phyloP scores from a whole-genome alignment of 2,888 invertebrate genomes.

The Apocheima hispidaria region DNA sequence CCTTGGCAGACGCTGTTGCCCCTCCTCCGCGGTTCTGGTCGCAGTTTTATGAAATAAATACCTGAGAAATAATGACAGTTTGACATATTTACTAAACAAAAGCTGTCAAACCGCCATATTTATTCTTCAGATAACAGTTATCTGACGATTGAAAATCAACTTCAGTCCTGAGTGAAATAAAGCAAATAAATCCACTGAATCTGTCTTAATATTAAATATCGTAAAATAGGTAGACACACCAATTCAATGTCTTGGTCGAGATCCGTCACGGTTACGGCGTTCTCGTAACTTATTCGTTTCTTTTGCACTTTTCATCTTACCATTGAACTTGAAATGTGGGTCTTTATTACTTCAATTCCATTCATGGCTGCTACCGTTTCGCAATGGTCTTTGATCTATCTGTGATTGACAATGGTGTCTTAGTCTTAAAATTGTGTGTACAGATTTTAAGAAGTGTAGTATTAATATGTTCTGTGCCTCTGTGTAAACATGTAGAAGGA shows the following conservation, averaged over 20 bases:
- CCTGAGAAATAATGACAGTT: too few relatives aligned
- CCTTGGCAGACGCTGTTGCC: too few relatives aligned
- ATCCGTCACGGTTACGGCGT: conserved; percentile 45
- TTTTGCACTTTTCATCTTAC: conserved; percentile 27
- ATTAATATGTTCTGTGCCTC: too few relatives aligned
- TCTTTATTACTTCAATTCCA: conserved; percentile 20
- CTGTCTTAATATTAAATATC: not conserved
- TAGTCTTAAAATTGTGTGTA: not conserved
- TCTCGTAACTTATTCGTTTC: conserved; percentile 17
- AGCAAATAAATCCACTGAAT: not conserved
- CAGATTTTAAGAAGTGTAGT: not conserved
- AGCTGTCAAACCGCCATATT: too few relatives aligned
- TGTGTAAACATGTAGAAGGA: too few relatives aligned
- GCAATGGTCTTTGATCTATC: not conserved
- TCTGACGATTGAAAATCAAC: too few relatives aligned
- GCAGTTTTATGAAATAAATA: too few relatives aligned
- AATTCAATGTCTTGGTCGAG: conserved; percentile 49
- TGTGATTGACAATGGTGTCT: conserved; percentile 1
- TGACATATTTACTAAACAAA: too few relatives aligned
- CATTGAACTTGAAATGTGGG: conserved; percentile 48
- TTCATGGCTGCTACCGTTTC: conserved; percentile 12
- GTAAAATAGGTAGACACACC: not conserved
- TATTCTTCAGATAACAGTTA: too few relatives aligned
- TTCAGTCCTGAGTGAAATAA: not conserved
- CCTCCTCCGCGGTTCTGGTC: too few relatives aligned